phyloP scores from a whole-genome alignment of 1,140 invertebrate genomes.

The Drosophila nigrodunni region DNA sequence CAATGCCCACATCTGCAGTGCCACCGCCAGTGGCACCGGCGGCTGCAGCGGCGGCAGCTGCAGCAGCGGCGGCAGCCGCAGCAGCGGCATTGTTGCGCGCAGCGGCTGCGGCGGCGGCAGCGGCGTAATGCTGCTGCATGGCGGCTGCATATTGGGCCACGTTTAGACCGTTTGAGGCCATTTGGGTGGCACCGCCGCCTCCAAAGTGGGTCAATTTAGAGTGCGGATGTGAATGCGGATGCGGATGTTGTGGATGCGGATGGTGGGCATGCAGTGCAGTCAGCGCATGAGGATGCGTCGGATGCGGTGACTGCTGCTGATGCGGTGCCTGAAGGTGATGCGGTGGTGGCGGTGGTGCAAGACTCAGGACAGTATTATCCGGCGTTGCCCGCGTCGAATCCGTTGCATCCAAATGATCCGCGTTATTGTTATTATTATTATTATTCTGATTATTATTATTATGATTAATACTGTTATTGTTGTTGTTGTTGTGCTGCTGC shows the following conservation, averaged over 20 bases:
- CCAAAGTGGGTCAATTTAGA: slow-evolving; percentile 45
- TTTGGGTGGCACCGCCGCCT: slow-evolving; percentile 44
- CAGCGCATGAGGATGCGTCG: slow-evolving; percentile 29
- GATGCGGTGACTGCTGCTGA: slow-evolving; percentile 15
- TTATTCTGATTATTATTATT: slow-evolving; percentile 38
- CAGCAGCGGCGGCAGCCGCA: slow-evolving; percentile 58
- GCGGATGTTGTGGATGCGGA: slow-evolving; percentile 37
- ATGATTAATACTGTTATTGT: slow-evolving; percentile 48
- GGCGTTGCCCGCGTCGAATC: slow-evolving; percentile 21
- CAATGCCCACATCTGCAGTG: slow-evolving; percentile 5
- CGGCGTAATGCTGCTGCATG: slow-evolving; percentile 81
- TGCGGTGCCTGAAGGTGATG: slow-evolving; percentile 15
- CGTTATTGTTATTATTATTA: slow-evolving; percentile 42
- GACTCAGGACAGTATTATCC: slow-evolving; percentile 10
- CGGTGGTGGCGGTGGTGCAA: slow-evolving; percentile 38
- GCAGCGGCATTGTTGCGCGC: slow-evolving; percentile 68
- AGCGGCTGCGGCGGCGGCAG: slow-evolving; percentile 72
- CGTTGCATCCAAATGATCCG: slow-evolving; percentile 46
- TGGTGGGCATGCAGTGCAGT: slow-evolving; percentile 20
- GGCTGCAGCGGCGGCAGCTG: slow-evolving; percentile 42
- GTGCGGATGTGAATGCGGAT: slow-evolving; percentile 46
- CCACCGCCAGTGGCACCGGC: slow-evolving; percentile 18
- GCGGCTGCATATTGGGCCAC: slow-evolving; percentile 80
- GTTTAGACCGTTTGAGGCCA: slow-evolving; percentile 71
- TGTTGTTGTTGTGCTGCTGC: slow-evolving; percentile 59